Conservation (phyloP, 2,888 invertebrate genomes). For the Idaea straminata region DNA sequence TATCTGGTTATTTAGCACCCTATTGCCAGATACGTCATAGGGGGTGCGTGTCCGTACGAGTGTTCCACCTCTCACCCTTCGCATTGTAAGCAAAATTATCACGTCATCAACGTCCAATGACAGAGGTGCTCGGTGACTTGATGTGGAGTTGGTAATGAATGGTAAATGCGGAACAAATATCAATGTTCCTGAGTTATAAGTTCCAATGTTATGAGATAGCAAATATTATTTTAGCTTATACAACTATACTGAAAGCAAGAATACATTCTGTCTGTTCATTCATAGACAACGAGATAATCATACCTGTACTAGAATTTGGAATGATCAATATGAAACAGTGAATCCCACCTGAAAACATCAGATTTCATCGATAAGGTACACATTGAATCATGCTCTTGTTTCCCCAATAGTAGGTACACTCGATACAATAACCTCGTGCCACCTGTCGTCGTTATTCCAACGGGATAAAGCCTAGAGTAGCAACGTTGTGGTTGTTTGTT, state of each 20-base stretch:
- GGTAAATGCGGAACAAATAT: too few relatives aligned
- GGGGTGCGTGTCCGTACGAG: too few relatives aligned
- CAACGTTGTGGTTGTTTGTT: background rate
- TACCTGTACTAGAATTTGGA: background rate
- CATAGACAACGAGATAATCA: background rate
- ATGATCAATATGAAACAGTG: background rate
- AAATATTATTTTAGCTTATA: too few relatives aligned
- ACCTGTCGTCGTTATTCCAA: background rate
- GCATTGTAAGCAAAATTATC: too few relatives aligned
- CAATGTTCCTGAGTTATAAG: too few relatives aligned
- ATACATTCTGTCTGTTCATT: background rate
- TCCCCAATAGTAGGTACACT: background rate
- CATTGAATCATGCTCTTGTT: background rate
- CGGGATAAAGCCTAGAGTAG: background rate
- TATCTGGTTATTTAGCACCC: too few relatives aligned
- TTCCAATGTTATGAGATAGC: too few relatives aligned
- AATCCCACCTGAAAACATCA: background rate
- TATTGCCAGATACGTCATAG: too few relatives aligned
- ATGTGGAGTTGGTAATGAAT: too few relatives aligned
- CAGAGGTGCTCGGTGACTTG: too few relatives aligned
- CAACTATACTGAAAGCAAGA: background rate
- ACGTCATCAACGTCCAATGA: too few relatives aligned
- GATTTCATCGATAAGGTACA: background rate
- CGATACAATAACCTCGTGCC: background rate
- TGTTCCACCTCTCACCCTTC: too few relatives aligned